Evolutionary conservation across 1,140 invertebrate species (phyloP).

Genomic region (Armadillidium nasatum): DNA sequence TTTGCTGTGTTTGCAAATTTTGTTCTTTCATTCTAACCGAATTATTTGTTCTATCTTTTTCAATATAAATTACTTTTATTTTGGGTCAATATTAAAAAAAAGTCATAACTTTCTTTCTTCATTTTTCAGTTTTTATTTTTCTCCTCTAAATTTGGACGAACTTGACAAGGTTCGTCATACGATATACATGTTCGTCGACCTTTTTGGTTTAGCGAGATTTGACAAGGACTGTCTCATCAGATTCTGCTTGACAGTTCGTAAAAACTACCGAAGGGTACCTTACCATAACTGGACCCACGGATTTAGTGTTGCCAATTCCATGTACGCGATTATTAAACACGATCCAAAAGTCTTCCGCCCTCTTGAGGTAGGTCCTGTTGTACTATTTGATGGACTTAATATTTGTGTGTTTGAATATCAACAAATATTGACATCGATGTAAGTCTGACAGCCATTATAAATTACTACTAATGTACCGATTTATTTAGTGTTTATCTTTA

Average conservation of each 20-base stretch:
- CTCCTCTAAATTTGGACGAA: conserved; percentile 63
- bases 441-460: too few species aligned
- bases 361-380: conserved; percentile 55
- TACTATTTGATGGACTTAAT: conserved; percentile 58
- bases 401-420: conserved; percentile 53
- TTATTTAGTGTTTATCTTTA: conserved; percentile 62
- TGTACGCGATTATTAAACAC: conserved; percentile 69
- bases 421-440: too few species aligned
- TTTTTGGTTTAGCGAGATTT: conserved; percentile 62
- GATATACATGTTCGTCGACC: conserved; percentile 72
- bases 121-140: conserved; percentile 63
- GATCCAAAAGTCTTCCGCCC: conserved; percentile 56
- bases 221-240: conserved; percentile 60
- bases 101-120: too few species aligned
- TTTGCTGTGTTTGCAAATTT: too few species aligned
- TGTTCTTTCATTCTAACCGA: too few species aligned
- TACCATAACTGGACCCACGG: conserved; percentile 84
- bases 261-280: conserved; percentile 74
- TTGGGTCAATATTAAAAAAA: too few species aligned
- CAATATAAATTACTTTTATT: too few species aligned
- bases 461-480: too few species aligned
- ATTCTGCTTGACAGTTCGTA: conserved; percentile 73
- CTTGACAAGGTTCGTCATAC: conserved; percentile 65
- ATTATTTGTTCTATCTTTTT: too few species aligned
- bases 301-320: conserved; percentile 76